Evolutionary conservation across 2,113 vertebrate genomes (phyloP).

Genomic region (Bostrychus sinensis): DNA sequence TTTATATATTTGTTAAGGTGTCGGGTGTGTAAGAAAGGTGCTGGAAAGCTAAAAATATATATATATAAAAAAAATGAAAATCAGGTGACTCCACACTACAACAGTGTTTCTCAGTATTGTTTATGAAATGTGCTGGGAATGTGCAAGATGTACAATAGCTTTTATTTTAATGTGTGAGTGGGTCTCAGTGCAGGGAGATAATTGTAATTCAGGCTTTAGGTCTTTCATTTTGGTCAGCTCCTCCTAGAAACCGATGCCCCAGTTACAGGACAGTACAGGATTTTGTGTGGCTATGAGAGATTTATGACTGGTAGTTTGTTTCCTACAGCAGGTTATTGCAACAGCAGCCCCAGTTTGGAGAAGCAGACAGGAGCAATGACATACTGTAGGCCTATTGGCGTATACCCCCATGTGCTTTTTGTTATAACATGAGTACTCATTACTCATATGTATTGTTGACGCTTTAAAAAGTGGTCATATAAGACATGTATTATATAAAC

Average conservation of each 20-base stretch:
- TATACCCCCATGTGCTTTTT: no score
- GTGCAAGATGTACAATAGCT: slow-evolving; percentile 23
- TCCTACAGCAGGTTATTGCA: no score
- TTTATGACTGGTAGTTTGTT: no score
- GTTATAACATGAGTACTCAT: no score
- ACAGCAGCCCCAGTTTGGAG: no score
- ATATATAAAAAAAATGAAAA: neutral
- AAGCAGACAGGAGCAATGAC: no score
- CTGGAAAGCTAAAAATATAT: neutral
- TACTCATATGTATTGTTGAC: no score
- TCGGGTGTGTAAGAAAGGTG: neutral
- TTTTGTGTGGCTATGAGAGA: no score
- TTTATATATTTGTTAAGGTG: neutral
- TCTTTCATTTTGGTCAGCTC: neutral
- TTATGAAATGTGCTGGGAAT: neutral
- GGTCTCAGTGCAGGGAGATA: neutral
- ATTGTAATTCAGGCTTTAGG: slow-evolving; percentile 32
- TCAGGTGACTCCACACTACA: neutral
- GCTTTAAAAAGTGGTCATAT: no score
- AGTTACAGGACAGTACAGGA: no score
- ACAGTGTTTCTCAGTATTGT: neutral
- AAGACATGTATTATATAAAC: no score
- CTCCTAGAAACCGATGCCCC: slow-evolving; percentile 7
- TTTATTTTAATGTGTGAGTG: neutral
- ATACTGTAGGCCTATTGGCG: no score